Conservation (phyloP, 2,888 invertebrate species). For the Cantharis rustica region DNA sequence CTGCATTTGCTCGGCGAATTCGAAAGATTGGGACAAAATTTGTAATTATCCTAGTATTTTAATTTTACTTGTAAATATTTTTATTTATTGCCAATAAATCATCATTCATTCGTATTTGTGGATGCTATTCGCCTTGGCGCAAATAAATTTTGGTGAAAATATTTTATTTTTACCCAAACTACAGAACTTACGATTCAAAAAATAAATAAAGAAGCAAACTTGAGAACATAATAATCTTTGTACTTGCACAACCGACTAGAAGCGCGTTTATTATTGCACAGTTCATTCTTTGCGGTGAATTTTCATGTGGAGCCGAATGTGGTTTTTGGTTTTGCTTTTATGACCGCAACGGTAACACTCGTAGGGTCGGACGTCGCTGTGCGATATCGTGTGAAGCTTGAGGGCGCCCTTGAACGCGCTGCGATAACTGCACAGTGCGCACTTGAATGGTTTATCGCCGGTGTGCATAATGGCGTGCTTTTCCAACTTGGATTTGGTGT, state of each 20-base stretch:
- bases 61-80: neutral
- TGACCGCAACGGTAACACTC: neutral
- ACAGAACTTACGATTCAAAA: too few relatives aligned
- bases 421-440: neutral
- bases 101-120: neutral
- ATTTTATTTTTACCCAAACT: neutral
- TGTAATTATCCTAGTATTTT: slow-evolving; percentile 49
- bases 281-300: neutral
- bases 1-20: slow-evolving; percentile 86
- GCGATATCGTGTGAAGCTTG: neutral
- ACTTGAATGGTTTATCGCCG: neutral
- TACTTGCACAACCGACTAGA: too few relatives aligned
- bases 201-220: too few relatives aligned
- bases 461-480: neutral
- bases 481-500: neutral
- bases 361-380: neutral
- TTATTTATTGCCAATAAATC: neutral
- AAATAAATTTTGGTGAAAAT: neutral
- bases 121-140: too few relatives aligned
- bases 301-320: neutral
- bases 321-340: neutral
- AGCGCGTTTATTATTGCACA: too few relatives aligned
- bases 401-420: neutral
- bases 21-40: slow-evolving; percentile 78
- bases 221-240: too few relatives aligned